phyloP scores from a whole-genome alignment of 2,888 invertebrate genomes.

The Sepioteuthis lessoniana region DNA sequence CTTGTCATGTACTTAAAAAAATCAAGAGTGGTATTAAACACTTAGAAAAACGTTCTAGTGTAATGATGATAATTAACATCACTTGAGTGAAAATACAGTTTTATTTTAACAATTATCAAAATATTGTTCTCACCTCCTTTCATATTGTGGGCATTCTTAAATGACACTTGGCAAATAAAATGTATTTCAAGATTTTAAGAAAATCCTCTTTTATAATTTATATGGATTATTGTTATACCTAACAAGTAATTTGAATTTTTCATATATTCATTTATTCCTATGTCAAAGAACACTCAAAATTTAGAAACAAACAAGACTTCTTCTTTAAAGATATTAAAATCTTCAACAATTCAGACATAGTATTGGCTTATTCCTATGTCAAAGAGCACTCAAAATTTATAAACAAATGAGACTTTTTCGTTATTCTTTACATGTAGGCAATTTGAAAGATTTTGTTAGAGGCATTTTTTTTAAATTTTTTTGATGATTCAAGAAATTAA shows the following conservation, averaged over 20 bases:
- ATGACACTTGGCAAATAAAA: not conserved
- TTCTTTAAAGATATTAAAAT: no score
- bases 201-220: not conserved
- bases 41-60: not conserved
- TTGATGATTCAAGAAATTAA: no score
- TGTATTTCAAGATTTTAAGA: not conserved
- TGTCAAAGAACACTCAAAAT: no score
- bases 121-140: not conserved
- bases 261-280: not conserved
- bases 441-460: no score
- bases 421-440: no score
- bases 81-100: not conserved
- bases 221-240: not conserved
- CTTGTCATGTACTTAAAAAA: not conserved
- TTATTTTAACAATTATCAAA: not conserved
- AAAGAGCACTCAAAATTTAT: not conserved
- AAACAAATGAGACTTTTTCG: not conserved
- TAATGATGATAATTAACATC: not conserved
- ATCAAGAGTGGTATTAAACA: slow-evolving; percentile 33
- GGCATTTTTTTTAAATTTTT: no score
- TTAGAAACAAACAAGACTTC: no score
- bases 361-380: no score
- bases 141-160: not conserved
- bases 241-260: not conserved
- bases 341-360: no score